Evolutionary conservation across 2,113 vertebrate genomes (phyloP).

Genomic region (Atherinomorus stipes): DNA sequence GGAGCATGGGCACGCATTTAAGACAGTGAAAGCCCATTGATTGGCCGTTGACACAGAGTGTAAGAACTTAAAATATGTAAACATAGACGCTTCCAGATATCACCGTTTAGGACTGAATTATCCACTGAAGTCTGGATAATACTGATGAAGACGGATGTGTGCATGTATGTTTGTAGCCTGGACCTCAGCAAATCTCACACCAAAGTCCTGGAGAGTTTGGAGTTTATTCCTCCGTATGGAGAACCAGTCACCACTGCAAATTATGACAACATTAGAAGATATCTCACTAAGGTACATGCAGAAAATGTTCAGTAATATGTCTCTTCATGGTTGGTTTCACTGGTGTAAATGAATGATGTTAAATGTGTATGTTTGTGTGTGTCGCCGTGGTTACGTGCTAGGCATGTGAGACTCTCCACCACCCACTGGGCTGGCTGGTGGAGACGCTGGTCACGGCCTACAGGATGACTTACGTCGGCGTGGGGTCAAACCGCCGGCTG

Average conservation of each 20-base stretch:
- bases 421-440: constrained; percentile 93
- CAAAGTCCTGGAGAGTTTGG: constrained; percentile 93
- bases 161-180: constrained; percentile 63
- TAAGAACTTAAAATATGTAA: too few species aligned
- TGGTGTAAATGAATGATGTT: not conserved
- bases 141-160: not conserved
- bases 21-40: too few species aligned
- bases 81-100: too few species aligned
- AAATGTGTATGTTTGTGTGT: not conserved
- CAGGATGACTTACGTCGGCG: constrained; percentile 96
- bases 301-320: not conserved
- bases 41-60: too few species aligned
- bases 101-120: too few species aligned
- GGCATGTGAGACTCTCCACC: constrained; percentile 95
- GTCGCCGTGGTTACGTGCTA: constrained; percentile 30
- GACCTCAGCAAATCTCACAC: constrained; percentile 89
- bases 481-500: constrained; percentile 92
- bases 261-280: constrained; percentile 91
- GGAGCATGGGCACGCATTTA: too few species aligned
- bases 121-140: not conserved
- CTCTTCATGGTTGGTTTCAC: not conserved
- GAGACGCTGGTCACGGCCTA: constrained; percentile 96
- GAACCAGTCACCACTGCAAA: constrained; percentile 89
- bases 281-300: constrained; percentile 91
- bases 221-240: constrained; percentile 91